Evolutionary conservation across 2,888 invertebrate species (phyloP), one percentile per base, ranked within the genome.

Genomic region (Zeuzera pyrina): DNA sequence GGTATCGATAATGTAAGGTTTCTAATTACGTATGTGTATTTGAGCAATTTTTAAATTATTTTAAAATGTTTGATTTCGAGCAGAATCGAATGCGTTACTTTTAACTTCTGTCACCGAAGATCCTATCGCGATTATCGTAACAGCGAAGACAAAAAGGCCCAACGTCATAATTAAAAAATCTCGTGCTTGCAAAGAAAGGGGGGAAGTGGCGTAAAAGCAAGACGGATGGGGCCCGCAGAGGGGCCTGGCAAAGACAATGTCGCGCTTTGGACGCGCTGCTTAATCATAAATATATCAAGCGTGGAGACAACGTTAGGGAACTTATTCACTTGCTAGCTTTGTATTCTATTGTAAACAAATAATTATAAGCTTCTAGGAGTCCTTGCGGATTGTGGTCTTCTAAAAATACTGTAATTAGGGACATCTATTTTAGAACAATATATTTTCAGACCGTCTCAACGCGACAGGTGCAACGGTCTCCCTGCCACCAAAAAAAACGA

Each of bases 91-190:
- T 8, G 2, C 3, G 13, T 25, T 19, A 25, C 1, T 25, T 7
- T 12, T 12, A 12, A 25, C 6, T 5, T 6, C 2, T 6, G 8
- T 24, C 26, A 19, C n/a, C 31, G 22, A 36, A 31, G 25, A 10
- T 14, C 15, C 33, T 29, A 30, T 31, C 39, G 33, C 27, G 31
- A 13, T 41, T 41, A 36, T 36, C 38, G 48, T 61, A 56, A 53
- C 51, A 47, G 47, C 49, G 45, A 56, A 78, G 77, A 79, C 72
- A 83, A 78, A 81, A 83, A 79, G 68, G 70, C 71, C 55, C 70
- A 83, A 83, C 76, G 69, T 83, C 76, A 83, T 83, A 83, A 83
- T 83, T 83, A 83, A 83, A 83, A 83, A 81, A 83, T 76, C 77
- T 77, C 79, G 74, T 72, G 73, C 76, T 70, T 66, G 67, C 68